These are phyloP conservation scores for Pseudomyrmex concolor DNA, from an alignment of 1,140 invertebrate genomes.

Conservation along the genomic window DNA sequence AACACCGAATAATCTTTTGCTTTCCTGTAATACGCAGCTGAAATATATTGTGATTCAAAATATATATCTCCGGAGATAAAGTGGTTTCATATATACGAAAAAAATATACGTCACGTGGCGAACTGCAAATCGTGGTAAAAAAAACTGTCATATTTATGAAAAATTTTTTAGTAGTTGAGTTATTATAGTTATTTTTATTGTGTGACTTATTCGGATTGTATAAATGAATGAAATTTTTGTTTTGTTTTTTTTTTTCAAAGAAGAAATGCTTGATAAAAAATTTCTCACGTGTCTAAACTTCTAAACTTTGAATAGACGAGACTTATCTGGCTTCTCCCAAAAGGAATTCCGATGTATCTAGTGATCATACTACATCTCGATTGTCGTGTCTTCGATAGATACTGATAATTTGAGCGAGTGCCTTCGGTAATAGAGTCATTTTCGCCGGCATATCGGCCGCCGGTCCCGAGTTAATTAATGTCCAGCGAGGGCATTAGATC, in stretches of 20 bases:
- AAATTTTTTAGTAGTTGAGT: constrained; percentile 7
- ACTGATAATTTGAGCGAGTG: constrained; percentile 13
- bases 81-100: neutral
- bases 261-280: neutral
- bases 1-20: constrained; percentile 53
- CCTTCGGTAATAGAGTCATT: constrained; percentile 82
- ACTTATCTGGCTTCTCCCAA: no score
- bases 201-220: constrained; percentile 3
- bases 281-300: neutral
- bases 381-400: neutral
- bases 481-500: constrained; percentile 54
- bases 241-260: neutral
- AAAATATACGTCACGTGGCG: neutral
- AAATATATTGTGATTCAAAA: constrained; percentile 11
- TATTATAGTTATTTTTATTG: constrained; percentile 15
- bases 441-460: constrained; percentile 70
- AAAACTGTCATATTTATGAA: neutral
- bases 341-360: neutral
- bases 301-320: no score
- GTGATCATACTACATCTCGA: neutral
- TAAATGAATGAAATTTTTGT: neutral
- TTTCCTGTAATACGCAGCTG: constrained; percentile 58
- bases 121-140: neutral
- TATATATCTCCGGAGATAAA: constrained; percentile 16
- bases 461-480: constrained; percentile 79